phyloP scores from a whole-genome alignment of 2,888 invertebrate genomes.

The Chrysodeixis includens region DNA sequence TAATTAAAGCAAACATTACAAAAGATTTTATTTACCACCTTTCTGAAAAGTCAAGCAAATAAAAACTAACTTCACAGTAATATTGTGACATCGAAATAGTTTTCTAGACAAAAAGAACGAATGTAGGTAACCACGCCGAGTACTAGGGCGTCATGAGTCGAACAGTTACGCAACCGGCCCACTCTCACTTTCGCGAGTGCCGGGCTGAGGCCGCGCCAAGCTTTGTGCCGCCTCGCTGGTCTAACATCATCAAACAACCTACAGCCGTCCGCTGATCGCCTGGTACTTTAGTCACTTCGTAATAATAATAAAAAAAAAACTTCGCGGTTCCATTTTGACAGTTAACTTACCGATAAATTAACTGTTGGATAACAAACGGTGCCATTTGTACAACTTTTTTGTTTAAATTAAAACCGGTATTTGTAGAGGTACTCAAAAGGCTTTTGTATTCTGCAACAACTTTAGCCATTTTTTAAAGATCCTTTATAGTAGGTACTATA shows the following conservation, averaged over 20 bases:
- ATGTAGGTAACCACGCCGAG: constrained; percentile 65
- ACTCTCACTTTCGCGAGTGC: constrained; percentile 87
- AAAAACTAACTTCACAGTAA: constrained; percentile 13
- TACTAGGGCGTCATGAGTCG: constrained; percentile 80
- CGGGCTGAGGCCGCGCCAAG: constrained; percentile 70
- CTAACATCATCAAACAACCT: constrained; percentile 75
- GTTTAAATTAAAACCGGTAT: not conserved
- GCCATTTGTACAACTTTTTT: constrained; percentile 11
- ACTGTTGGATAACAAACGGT: constrained; percentile 45
- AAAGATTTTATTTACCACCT: not conserved
- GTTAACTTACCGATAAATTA: constrained; percentile 49
- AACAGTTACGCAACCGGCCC: constrained; percentile 80
- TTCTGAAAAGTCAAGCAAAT: constrained; percentile 18
- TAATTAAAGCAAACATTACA: not conserved
- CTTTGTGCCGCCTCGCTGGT: constrained; percentile 65
- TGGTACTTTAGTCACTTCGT: constrained; percentile 63
- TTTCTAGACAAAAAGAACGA: constrained; percentile 57
- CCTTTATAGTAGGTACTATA: no score
- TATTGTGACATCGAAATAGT: constrained; percentile 42
- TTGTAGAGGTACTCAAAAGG: no score
- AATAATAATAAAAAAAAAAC: constrained; percentile 60
- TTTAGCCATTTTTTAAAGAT: no score
- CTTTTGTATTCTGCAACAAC: no score
- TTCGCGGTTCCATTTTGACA: constrained; percentile 29
- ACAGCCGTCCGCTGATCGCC: constrained; percentile 68